Evolutionary conservation across 2,888 invertebrate species (phyloP).

Genomic region (Leptopterna dolabrata): DNA sequence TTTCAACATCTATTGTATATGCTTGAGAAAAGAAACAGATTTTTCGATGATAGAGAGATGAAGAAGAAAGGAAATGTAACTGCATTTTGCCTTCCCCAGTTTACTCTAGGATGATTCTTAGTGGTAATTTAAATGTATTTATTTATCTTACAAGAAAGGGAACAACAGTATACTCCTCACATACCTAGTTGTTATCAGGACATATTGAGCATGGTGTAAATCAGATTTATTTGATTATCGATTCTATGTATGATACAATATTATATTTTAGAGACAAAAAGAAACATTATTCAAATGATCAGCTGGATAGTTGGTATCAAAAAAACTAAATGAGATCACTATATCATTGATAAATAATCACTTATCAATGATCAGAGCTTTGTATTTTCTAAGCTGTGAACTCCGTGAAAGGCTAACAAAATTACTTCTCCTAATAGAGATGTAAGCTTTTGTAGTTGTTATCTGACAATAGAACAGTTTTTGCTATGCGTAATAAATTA

Average conservation of each 20-base stretch:
- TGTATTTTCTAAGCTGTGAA: slow-evolving; percentile 23
- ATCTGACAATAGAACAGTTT: slow-evolving; percentile 36
- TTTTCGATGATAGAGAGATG: background rate
- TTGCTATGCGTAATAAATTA: slow-evolving; percentile 22
- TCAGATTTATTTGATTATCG: slow-evolving; percentile 13
- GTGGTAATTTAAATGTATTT: background rate
- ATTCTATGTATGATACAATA: slow-evolving; percentile 14
- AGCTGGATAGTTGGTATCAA: background rate
- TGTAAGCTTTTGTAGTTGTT: slow-evolving; percentile 17
- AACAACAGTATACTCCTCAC: slow-evolving; percentile 44
- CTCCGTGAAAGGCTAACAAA: slow-evolving; percentile 26
- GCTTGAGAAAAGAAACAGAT: background rate
- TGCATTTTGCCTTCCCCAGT: background rate
- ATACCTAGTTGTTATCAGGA: slow-evolving; percentile 13
- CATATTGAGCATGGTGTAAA: slow-evolving; percentile 20
- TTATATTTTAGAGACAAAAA: slow-evolving; percentile 22
- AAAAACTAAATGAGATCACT: background rate
- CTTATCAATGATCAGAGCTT: slow-evolving; percentile 26
- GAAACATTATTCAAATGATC: background rate
- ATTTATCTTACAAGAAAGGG: slow-evolving; percentile 31
- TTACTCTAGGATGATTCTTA: background rate
- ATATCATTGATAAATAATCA: background rate
- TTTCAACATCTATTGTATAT: background rate
- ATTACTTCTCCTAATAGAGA: background rate
- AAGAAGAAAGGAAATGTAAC: background rate